Evolutionary conservation across 2,113 vertebrate genomes (phyloP).

Genomic region (Oreochromis niloticus): DNA sequence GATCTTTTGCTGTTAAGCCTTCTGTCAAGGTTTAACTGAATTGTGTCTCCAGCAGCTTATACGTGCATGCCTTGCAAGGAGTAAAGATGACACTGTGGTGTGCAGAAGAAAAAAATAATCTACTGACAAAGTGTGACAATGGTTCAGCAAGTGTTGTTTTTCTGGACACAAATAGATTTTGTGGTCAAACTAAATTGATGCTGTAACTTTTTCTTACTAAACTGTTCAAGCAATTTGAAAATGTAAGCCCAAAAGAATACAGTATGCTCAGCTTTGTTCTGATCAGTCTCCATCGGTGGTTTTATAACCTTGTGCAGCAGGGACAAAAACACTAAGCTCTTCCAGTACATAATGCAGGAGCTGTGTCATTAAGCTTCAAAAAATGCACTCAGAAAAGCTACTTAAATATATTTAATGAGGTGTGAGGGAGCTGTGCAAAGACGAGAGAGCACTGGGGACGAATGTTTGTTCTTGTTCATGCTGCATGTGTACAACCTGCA

Average conservation of each 20-base stretch:
- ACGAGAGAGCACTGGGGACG: background rate
- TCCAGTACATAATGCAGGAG: conserved; percentile 4
- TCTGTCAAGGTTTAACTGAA: background rate
- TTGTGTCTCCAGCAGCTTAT: background rate
- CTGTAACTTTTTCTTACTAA: background rate
- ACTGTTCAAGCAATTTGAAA: background rate
- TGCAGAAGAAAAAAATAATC: background rate
- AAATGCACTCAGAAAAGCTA: conserved; percentile 31
- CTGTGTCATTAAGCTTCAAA: conserved; percentile 25
- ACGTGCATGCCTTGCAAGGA: background rate
- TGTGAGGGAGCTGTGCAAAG: conserved; percentile 17
- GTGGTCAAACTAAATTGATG: conserved; percentile 24
- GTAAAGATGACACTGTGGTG: background rate
- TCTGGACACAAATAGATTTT: conserved; percentile 11
- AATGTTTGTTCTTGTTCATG: conserved; percentile 12
- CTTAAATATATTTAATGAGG: conserved; percentile 45
- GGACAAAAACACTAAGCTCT: background rate
- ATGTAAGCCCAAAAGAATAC: background rate
- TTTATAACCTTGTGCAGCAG: background rate
- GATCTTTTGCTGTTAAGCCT: background rate
- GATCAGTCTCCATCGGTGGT: background rate
- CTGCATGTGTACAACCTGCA: background rate
- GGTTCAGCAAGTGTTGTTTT: background rate
- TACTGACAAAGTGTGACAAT: background rate
- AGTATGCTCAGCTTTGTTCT: background rate